phyloP scores from a whole-genome alignment of 64 coral and sea anemone species.

The Acropora yongei region DNA sequence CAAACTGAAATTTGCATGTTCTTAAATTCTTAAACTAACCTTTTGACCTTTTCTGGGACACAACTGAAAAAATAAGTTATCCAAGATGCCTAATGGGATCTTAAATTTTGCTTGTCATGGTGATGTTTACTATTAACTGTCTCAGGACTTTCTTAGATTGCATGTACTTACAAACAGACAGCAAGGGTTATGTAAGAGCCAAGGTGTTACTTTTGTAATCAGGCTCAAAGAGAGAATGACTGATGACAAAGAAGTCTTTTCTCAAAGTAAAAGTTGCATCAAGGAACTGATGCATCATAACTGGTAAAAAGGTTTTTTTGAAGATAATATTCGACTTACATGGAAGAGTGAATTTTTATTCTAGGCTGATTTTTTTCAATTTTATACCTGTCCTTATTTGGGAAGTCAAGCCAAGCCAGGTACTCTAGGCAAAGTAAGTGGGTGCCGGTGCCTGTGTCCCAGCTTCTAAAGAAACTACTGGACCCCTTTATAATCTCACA shows the following conservation, averaged over 20 bases:
- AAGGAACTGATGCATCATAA: background rate
- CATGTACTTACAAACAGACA: background rate
- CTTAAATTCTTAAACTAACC: too few relatives aligned
- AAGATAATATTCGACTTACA: constrained; percentile 3
- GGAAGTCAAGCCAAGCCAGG: background rate
- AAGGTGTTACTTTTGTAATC: background rate
- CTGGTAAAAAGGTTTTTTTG: background rate
- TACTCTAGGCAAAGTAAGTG: background rate
- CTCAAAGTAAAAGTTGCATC: background rate
- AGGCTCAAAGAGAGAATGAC: background rate
- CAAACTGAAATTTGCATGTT: too few relatives aligned
- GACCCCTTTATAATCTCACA: too few relatives aligned
- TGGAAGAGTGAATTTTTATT: background rate
- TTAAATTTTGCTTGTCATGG: too few relatives aligned
- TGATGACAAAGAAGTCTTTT: background rate
- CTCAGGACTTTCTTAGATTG: background rate
- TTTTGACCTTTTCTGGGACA: too few relatives aligned
- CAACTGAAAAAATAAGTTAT: too few relatives aligned
- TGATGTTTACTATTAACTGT: background rate
- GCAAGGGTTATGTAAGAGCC: background rate
- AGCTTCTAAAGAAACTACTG: too few relatives aligned
- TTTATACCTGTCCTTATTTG: background rate
- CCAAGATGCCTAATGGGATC: too few relatives aligned
- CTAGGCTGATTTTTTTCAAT: background rate
- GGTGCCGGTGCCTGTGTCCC: too few relatives aligned